Percentiles rank a stretch among this genome's conserved stretches.
These are phyloP conservation scores for Drosophila sturtevanti DNA, from an alignment of 1,140 invertebrate genomes.

Conservation along the genomic window DNA sequence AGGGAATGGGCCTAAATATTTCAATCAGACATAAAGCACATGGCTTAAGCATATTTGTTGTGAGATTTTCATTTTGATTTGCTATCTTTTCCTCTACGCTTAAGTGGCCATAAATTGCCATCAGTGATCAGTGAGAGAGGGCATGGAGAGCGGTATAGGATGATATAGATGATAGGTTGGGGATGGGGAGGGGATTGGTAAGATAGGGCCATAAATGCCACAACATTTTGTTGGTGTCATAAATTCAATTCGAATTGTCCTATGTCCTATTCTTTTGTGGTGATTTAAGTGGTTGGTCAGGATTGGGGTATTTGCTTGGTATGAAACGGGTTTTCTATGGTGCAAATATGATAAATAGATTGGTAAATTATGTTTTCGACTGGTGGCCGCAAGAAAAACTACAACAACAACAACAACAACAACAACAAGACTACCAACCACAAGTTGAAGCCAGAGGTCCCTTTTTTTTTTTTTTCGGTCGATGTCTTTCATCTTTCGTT, in stretches of 20 bases:
- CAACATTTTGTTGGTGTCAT: conserved; percentile 70
- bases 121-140: neutral
- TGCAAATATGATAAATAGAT: conserved; percentile 81
- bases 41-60: conserved; percentile 56
- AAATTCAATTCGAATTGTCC: conserved; percentile 76
- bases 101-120: conserved; percentile 72
- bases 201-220: conserved; percentile 61
- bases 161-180: too few species aligned
- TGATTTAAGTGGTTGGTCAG: conserved; percentile 79
- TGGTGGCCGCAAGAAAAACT: neutral
- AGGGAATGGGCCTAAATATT: conserved; percentile 25
- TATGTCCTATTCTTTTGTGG: conserved; percentile 65
- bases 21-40: conserved; percentile 59
- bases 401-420: neutral
- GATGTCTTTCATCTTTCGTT: conserved; percentile 13
- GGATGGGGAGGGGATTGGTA: neutral
- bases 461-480: conserved; percentile 9
- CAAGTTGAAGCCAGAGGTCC: neutral
- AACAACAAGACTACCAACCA: too few species aligned
- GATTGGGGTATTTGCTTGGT: conserved; percentile 23
- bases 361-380: conserved; percentile 72
- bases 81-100: conserved; percentile 23
- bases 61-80: conserved; percentile 26
- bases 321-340: conserved; percentile 27
- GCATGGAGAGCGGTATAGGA: too few species aligned